Conservation (phyloP, 2,888 invertebrate genomes). For the Oligia fasciuncula region DNA sequence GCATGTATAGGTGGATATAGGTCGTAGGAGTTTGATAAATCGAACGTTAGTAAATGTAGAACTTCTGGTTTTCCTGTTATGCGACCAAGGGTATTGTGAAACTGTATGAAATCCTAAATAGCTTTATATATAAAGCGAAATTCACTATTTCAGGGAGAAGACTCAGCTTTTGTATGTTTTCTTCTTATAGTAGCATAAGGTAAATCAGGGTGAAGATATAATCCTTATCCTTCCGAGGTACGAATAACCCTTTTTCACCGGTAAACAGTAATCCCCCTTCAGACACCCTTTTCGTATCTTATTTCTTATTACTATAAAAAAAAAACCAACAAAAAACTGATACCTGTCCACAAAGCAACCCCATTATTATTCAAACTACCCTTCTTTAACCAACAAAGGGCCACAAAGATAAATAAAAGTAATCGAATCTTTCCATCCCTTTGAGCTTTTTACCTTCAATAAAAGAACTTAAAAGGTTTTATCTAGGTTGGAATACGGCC, state of each 20-base stretch:
- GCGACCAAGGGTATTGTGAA: conserved; percentile 7
- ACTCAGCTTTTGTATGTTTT: conserved; percentile 7
- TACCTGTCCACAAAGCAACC: conserved; percentile 26
- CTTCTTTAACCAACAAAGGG: conserved; percentile 53
- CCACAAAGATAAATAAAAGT: conserved; percentile 59
- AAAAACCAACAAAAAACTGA: conserved; percentile 8
- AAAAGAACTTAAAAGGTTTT: conserved; percentile 59
- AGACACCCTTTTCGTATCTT: not conserved
- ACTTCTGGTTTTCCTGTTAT: conserved; percentile 4
- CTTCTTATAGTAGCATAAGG: not conserved
- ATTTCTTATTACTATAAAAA: not conserved
- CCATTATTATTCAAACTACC: conserved; percentile 60
- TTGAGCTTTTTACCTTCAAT: conserved; percentile 53
- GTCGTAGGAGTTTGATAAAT: not conserved
- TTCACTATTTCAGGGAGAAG: conserved; percentile 1
- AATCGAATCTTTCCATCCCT: conserved; percentile 62
- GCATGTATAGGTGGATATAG: not conserved
- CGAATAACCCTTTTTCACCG: not conserved
- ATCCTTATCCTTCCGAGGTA: not conserved
- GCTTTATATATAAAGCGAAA: conserved; percentile 35
- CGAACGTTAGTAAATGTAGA: not conserved
- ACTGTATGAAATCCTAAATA: conserved; percentile 35
- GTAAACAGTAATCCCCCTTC: not conserved
- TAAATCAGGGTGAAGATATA: not conserved
- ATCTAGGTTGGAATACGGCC: conserved; percentile 36